phyloP scores from a whole-genome alignment of 2,113 vertebrate species.

The Motacilla tschutschensis region DNA sequence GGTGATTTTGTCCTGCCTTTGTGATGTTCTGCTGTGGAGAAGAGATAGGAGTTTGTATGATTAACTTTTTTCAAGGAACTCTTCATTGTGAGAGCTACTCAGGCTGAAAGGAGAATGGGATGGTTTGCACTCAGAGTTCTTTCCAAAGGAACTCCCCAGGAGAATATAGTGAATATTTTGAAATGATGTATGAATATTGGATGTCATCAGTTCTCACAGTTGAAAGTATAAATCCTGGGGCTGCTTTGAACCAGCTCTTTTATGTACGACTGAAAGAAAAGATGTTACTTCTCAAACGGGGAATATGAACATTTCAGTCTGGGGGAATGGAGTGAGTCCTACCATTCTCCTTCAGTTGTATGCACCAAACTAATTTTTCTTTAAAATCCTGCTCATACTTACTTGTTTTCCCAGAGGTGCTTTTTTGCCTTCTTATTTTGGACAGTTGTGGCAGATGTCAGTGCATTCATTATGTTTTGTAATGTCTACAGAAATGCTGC shows the following conservation, averaged over 20 bases:
- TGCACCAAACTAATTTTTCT: background rate
- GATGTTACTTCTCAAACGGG: background rate
- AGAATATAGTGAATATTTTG: background rate
- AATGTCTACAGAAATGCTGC: background rate
- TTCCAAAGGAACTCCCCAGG: background rate
- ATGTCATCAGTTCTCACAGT: background rate
- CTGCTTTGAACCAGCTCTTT: background rate
- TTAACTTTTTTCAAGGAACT: background rate
- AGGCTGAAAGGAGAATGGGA: background rate
- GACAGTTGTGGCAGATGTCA: background rate
- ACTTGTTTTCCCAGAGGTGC: background rate
- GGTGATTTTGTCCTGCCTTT: background rate
- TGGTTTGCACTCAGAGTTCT: background rate
- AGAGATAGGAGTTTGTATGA: background rate
- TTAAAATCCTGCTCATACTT: background rate
- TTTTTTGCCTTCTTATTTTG: background rate
- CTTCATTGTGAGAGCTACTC: background rate
- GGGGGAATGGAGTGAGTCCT: accelerated
- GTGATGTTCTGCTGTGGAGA: background rate
- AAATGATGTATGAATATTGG: background rate
- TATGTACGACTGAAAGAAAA: background rate
- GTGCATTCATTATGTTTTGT: background rate
- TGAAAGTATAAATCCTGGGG: background rate
- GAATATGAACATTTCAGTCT: accelerated
- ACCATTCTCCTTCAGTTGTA: background rate